phyloP scores from a whole-genome alignment of 2,888 invertebrate genomes.

The Terebella lapidaria region DNA sequence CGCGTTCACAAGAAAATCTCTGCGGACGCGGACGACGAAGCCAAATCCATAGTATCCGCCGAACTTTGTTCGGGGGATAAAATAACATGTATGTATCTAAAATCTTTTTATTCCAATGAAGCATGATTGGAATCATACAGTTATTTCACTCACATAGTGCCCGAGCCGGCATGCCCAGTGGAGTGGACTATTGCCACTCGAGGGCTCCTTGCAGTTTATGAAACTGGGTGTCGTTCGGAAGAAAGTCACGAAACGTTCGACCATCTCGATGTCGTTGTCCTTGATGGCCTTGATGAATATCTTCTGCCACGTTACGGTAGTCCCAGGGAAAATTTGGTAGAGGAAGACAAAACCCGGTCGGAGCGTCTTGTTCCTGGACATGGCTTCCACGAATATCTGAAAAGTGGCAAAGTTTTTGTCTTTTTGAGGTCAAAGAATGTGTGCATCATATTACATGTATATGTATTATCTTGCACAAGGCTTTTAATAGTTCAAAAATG shows the following conservation, averaged over 20 bases:
- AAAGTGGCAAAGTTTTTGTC: too few relatives aligned
- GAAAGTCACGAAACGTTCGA: constrained; percentile 46
- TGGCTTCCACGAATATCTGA: constrained; percentile 47
- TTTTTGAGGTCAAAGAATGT: too few relatives aligned
- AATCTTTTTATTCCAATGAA: too few relatives aligned
- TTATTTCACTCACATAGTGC: constrained; percentile 48
- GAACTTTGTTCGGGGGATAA: too few relatives aligned
- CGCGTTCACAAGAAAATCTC: too few relatives aligned
- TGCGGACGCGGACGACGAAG: too few relatives aligned
- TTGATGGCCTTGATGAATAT: constrained; percentile 39
- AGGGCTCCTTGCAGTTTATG: constrained; percentile 45
- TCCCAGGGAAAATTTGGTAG: constrained; percentile 51
- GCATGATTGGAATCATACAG: too few relatives aligned
- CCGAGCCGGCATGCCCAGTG: constrained; percentile 45
- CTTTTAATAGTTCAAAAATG: too few relatives aligned
- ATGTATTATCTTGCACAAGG: too few relatives aligned
- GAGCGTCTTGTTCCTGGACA: constrained; percentile 44
- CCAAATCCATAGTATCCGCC: too few relatives aligned
- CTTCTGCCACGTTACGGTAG: constrained; percentile 41
- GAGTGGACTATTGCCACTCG: constrained; percentile 45
- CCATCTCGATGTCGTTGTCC: constrained; percentile 45
- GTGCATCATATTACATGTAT: too few relatives aligned
- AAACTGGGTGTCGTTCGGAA: constrained; percentile 42
- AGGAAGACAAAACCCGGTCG: constrained; percentile 41
- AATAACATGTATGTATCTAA: too few relatives aligned